Evolutionary conservation across 2,113 vertebrate genomes (phyloP).

Genomic region (Rhinolophus sinicus): DNA sequence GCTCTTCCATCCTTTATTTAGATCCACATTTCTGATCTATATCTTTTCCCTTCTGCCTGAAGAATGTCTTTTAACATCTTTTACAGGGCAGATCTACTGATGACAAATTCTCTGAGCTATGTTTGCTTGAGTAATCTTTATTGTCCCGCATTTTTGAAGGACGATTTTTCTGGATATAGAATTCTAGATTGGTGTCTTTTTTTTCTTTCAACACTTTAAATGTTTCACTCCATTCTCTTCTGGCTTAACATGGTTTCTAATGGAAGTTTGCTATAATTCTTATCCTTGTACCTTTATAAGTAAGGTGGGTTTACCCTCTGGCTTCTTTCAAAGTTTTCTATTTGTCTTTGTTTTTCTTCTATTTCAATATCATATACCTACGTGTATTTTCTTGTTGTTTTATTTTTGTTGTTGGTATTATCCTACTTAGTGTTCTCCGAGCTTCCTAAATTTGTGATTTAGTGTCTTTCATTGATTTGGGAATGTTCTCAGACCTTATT

Average conservation of each 20-base stretch:
- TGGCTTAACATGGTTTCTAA: neutral
- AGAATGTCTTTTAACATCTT: neutral
- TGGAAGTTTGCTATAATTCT: neutral
- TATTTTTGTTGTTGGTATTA: neutral
- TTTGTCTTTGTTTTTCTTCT: neutral
- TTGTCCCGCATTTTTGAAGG: neutral
- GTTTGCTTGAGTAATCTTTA: neutral
- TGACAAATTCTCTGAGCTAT: neutral
- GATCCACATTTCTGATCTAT: neutral
- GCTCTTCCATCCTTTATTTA: neutral
- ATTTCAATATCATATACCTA: neutral
- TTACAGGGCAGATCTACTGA: neutral
- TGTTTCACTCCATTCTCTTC: neutral
- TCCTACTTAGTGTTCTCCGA: neutral
- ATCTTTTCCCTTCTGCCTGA: neutral
- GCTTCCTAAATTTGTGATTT: neutral
- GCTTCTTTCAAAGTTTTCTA: neutral
- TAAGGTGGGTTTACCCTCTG: neutral
- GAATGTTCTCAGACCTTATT: neutral
- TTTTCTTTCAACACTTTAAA: neutral
- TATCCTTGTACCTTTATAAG: neutral
- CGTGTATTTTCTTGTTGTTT: neutral
- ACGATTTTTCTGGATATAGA: neutral
- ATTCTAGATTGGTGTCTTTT: neutral
- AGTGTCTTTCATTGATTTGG: neutral